Evolutionary conservation across 2,113 vertebrate species (phyloP).

Genomic region (Dipodomys stephensi): DNA sequence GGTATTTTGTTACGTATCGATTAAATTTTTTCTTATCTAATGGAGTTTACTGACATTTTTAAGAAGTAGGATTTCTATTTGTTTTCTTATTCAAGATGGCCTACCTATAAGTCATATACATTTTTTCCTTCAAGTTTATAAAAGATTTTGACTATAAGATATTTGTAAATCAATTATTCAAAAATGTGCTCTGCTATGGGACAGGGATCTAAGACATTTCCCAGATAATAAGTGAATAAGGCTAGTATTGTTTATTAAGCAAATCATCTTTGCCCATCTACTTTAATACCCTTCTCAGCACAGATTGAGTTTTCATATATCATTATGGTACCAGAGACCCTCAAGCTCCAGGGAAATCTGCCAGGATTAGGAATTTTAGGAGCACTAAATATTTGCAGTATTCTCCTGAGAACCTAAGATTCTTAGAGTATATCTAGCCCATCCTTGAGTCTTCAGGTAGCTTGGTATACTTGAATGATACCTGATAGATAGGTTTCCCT

Average conservation of each 20-base stretch:
- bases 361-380: background rate
- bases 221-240: constrained; percentile 3
- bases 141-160: constrained; percentile 4
- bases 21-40: background rate
- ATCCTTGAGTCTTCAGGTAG: background rate
- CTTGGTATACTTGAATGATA: background rate
- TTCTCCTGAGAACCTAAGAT: background rate
- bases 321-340: background rate
- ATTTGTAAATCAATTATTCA: constrained; percentile 15
- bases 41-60: constrained; percentile 15
- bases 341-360: background rate
- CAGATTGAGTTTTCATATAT: background rate
- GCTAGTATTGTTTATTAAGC: constrained; percentile 1
- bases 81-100: background rate
- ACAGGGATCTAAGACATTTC: background rate
- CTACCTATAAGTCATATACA: background rate
- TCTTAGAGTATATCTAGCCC: background rate
- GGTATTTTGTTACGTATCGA: background rate
- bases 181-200: background rate
- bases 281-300: background rate
- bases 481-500: background rate
- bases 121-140: background rate
- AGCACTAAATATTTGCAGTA: background rate
- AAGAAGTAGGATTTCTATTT: background rate
- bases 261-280: background rate